Percentiles rank a stretch among this genome's conserved stretches.
Conservation (phyloP, 2,113 vertebrate genomes). For the Puma concolor region DNA sequence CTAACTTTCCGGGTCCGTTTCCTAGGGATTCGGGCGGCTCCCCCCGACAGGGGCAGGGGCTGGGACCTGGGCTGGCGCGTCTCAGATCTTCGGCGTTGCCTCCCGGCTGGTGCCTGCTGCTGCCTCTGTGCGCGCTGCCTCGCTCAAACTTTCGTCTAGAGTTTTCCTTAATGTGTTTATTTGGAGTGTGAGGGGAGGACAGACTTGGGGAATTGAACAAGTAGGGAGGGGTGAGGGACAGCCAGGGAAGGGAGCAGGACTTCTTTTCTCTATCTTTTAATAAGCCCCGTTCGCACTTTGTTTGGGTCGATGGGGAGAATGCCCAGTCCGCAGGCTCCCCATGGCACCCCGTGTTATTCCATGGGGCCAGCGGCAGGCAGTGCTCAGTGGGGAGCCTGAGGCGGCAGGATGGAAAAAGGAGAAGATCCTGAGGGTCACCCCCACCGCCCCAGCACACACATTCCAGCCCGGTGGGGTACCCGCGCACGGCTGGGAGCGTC, state of each 20-base stretch:
- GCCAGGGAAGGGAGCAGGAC: constrained; percentile 37
- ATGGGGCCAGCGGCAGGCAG: too few relatives aligned
- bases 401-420: not conserved
- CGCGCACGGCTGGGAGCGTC: not conserved
- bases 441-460: not conserved
- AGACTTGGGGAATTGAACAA: constrained; percentile 66
- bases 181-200: constrained; percentile 73
- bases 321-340: not conserved
- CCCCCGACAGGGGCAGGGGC: not conserved
- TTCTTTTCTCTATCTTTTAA: constrained; percentile 60
- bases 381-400: constrained; percentile 53
- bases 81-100: constrained; percentile 22
- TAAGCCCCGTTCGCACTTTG: constrained; percentile 68
- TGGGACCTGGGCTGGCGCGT: constrained; percentile 44
- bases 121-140: constrained; percentile 67
- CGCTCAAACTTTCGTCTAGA: constrained; percentile 79
- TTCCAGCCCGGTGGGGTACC: not conserved
- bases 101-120: too few relatives aligned
- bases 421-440: not conserved
- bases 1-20: constrained; percentile 79
- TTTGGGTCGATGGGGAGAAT: constrained; percentile 48
- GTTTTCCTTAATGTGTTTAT: constrained; percentile 81
- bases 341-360: too few relatives aligned
- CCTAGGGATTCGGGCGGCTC: constrained; percentile 48
- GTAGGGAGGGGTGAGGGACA: constrained; percentile 65